Evolutionary conservation across 2,888 invertebrate species (phyloP), one percentile per base, ranked within the genome.

Genomic region (Malthinus flaveolus): DNA sequence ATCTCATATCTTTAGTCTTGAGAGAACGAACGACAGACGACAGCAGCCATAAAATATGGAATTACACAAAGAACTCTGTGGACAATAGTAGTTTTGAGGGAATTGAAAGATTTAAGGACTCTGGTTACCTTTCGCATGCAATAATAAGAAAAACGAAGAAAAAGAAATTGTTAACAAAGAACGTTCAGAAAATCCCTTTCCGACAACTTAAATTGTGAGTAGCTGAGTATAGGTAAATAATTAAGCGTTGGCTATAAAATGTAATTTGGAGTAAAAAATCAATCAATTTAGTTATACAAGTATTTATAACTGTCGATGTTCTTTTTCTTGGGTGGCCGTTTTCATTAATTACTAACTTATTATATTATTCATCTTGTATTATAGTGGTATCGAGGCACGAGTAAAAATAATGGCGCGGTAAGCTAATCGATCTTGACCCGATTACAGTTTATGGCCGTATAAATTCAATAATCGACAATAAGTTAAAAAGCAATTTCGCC

Each of bases 101-200:
- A 67, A 67, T 65, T 66, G 68, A 62, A 66, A 66, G 69, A 71
- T 71, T 69, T 68, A 57, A 60, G 61, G 67, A 71, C 71, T 70
- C 71, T 70, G 64, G 68, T 71, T 69, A 69, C 66, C 68, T 68
- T 71, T 70, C 69, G 59, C 65, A 68, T 69, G 67, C 70, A 70
- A 71, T 71, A 68, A 62, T 68, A 66, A 69, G 69, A 70, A 71
- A 70, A 70, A 67, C 63, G 67, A 61, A 68, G 23, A 42, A 64
- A 63, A 60, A 62, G 64, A 70, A 67, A 55, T 61, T 65, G 62
- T 57, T 23, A 23, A 23, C 15, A 42, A 42, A 42, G 39, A 42
- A 42, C 15, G 13, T 12, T 11, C 39, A 11, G 23, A 12, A 42
- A 10, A 11, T 36, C 36, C 7, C 10, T 11, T 36, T 36, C 12